A percentile compares a stretch with the other conserved stretches of the same genome.
These are phyloP conservation scores for Ictalurus furcatus DNA, from an alignment of 2,113 vertebrate species.

Conservation along the genomic window DNA sequence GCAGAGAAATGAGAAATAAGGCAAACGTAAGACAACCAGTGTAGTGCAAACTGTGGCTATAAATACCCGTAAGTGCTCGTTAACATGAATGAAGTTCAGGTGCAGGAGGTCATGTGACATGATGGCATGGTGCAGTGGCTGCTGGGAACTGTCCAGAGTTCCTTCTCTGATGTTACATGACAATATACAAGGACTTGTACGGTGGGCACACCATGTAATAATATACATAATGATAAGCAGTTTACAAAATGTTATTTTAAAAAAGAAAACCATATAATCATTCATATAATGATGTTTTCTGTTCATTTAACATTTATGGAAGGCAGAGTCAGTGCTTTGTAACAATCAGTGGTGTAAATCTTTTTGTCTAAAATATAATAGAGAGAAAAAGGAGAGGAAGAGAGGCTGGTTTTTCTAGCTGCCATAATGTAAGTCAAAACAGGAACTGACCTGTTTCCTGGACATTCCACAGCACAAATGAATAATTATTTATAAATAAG, in stretches of 20 bases:
- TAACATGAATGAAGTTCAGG: too few relatives aligned
- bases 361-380: not conserved
- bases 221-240: not conserved
- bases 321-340: not conserved
- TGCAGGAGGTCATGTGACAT: too few relatives aligned
- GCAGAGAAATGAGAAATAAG: too few relatives aligned
- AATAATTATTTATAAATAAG: not conserved
- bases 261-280: not conserved
- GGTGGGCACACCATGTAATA: not conserved
- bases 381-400: not conserved
- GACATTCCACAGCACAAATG: not conserved
- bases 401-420: not conserved
- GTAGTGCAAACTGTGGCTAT: too few relatives aligned
- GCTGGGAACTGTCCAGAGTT: too few relatives aligned
- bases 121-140: too few relatives aligned
- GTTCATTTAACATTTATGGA: not conserved
- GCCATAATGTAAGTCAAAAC: not conserved
- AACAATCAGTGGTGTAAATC: not conserved
- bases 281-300: not conserved
- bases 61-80: too few relatives aligned
- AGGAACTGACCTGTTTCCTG: not conserved
- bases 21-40: too few relatives aligned
- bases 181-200: not conserved
- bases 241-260: not conserved
- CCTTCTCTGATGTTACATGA: too few relatives aligned